Base-by-base conservation (phyloP, 2,888 invertebrate species). In the Brachyopa scutellaris region DNA sequence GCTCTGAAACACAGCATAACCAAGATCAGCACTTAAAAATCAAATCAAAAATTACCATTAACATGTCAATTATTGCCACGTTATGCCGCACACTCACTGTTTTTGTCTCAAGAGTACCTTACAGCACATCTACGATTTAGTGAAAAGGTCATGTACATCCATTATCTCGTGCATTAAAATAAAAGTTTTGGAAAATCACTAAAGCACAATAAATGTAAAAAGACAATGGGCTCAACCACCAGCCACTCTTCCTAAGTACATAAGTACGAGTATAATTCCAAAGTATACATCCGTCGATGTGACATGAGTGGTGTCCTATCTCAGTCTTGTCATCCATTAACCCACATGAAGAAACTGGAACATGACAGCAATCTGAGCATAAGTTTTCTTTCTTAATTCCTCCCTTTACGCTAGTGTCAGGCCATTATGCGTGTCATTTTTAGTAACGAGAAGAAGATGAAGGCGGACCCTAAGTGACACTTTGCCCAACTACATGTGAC, bases 361-460 rank as follows among this genome's bases (percentile, higher is more conserved):
- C 74, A 74, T 59, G 66, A 57, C 74, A 74, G 59, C 74, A 66
- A 74, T 59, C 74, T 66, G 57, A 74, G 74, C 66, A 74, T 59
- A 57, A 66, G 74, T 74, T 74, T 51, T 40, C 51, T 26, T 29
- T 59, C 66, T 64, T 62, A 73, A 73, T 62, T 53, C 53, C 33
- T 36, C 33, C 19, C 6, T 11, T 26, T 45, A 26, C 59, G 55
- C 47, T 29, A 19, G 36, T 47, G 64, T 47, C 47, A 38, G 19
- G 36, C 73, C 26, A 45, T 62, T 38, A 66, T 49, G 66, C 42
- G 62, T 66, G 66, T 74, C 66, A 66, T 66, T 40, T 59, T 59
- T 23, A 47, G 13, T 45, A n/a, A 4, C 17, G 26, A 17, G 13
- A 29, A 4, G 21, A n/a, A 31, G 13, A 36, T 29, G 26, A 31